A percentile compares a stretch with the other conserved stretches of the same genome.
These are phyloP conservation scores for Priocnemis perturbator DNA, from an alignment of 2,888 invertebrate species.

Conservation along the genomic window DNA sequence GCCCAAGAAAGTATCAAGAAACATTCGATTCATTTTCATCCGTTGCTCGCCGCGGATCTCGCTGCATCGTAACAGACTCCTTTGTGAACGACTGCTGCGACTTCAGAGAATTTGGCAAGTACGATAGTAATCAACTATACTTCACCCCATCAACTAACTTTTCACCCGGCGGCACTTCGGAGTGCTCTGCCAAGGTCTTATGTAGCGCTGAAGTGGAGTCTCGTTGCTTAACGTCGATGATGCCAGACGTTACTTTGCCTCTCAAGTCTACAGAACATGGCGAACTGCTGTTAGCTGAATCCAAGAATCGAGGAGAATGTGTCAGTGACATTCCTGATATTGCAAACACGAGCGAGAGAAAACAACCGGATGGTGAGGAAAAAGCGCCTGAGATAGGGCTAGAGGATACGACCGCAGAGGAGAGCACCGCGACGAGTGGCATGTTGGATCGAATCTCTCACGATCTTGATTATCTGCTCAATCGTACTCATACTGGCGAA, in stretches of 20 bases:
- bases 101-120: constrained; percentile 50
- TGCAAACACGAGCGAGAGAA: constrained; percentile 69
- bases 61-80: constrained; percentile 45
- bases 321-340: constrained; percentile 68
- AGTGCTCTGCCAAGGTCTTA: constrained; percentile 63
- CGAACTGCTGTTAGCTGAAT: constrained; percentile 48
- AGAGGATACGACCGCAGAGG: constrained; percentile 38
- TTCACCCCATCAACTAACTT: too few relatives aligned
- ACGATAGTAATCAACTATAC: constrained; percentile 3
- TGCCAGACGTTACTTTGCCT: constrained; percentile 73
- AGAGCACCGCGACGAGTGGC: constrained; percentile 72
- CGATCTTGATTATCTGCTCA: constrained; percentile 88
- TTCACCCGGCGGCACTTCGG: constrained; percentile 32
- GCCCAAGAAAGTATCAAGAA: constrained; percentile 75
- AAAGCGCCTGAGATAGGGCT: constrained; percentile 57
- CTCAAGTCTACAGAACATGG: constrained; percentile 51
- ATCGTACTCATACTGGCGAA: constrained; percentile 76
- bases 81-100: constrained; percentile 46
- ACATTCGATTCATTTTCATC: constrained; percentile 38
- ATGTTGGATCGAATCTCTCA: constrained; percentile 88
- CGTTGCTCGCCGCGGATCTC: constrained; percentile 23
- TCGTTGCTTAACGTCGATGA: constrained; percentile 50
- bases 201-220: constrained; percentile 71
- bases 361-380: constrained; percentile 69
- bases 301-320: constrained; percentile 53